These are phyloP conservation scores for Chauna torquata DNA, from an alignment of 2,113 vertebrate genomes.

Conservation along the genomic window DNA sequence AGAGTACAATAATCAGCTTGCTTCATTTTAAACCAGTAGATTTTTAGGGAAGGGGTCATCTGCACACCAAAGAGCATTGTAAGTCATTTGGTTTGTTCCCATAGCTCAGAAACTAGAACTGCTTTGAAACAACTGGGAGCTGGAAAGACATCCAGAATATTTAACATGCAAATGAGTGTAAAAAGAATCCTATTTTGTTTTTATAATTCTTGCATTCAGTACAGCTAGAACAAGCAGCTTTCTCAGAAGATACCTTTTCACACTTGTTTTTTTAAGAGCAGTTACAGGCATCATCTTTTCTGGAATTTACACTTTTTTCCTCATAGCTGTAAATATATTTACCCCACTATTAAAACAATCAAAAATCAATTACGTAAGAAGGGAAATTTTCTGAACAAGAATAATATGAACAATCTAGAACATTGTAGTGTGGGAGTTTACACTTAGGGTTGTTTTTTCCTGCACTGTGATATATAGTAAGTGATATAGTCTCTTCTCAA, in stretches of 20 bases:
- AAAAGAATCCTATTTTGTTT: constrained; percentile 62
- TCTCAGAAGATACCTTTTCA: not conserved
- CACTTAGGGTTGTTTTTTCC: not conserved
- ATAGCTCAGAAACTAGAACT: constrained; percentile 30
- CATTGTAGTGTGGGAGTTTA: not conserved
- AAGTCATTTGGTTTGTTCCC: constrained; percentile 50
- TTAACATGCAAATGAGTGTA: constrained; percentile 39
- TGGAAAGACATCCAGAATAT: constrained; percentile 61
- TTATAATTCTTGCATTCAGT: constrained; percentile 43
- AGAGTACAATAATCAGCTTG: not conserved
- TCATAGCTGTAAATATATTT: not conserved
- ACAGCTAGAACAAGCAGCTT: constrained; percentile 25
- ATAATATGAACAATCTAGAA: not conserved
- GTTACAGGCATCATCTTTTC: not conserved
- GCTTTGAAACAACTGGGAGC: constrained; percentile 57
- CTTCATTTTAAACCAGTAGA: constrained; percentile 19
- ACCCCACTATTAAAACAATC: not conserved
- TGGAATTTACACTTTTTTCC: not conserved
- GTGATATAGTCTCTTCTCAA: not conserved
- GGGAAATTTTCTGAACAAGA: not conserved
- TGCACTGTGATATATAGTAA: not conserved
- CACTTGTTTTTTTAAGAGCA: not conserved
- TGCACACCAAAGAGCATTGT: constrained; percentile 12
- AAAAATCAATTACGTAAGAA: not conserved
- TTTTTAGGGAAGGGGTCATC: constrained; percentile 59